Base-by-base conservation (phyloP, 1,140 invertebrate genomes). In the Pachypeltis micranthus region DNA sequence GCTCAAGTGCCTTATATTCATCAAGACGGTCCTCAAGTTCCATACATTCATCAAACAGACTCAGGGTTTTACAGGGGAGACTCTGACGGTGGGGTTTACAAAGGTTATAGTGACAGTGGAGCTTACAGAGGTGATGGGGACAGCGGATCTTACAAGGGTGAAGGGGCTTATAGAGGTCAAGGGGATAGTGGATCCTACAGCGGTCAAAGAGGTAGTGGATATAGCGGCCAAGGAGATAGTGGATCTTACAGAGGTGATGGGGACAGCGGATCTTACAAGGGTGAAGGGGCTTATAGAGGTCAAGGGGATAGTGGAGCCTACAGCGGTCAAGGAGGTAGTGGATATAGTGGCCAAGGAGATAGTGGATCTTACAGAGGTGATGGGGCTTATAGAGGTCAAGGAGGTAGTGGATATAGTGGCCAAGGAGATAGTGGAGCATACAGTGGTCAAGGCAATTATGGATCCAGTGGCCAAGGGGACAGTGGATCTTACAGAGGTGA, bases 1-100 rank as follows among this genome's bases (percentile, higher is more conserved):
- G 67, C 65, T 47, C 67, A 67, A 57, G 63, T 64, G 21, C 61
- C 66, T 63, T 64, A 69, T 62, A 58, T 68, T 55, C 57, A 64
- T 47, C 63, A 60, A 25, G 57, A 64, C 12, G 63, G 63, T 2
- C n/a, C 23, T 24, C 19, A 25, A 24, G 21, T 3, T 21, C 54
- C 54, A 1, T 56, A 56, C 25, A 25, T 56, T 14, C 54, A 60
- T 44, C 44, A 64, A 25, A 28, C 31, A 14, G 58, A 60, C 19
- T 34, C 57, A 16, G 29, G 56, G n/a, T 12, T 7, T 12, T 63
- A 63, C 23, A 44, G 34, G 3, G 63, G 70, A 2, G 27, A 58
- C 10, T 19, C 19, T 24, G 54, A 56, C 25, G 64, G 60, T 14
- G 39, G 61, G 0, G 63, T 59, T 25, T 69, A 68, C 27, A 65